phyloP scores from a whole-genome alignment of 2,797 vertebrate species.

The Kryptopterus vitreolus region DNA sequence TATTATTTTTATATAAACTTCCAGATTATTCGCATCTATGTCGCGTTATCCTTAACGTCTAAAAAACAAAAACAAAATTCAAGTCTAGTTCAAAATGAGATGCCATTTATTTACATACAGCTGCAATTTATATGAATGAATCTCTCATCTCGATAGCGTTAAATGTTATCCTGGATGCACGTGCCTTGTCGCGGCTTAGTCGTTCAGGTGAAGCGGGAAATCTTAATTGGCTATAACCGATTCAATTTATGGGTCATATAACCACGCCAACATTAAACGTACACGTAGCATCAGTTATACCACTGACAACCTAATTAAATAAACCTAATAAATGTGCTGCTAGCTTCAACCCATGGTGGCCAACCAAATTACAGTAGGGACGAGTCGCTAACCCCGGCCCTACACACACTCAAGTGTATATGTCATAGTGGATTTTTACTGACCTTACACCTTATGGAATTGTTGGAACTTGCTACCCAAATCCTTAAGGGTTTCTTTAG shows the following conservation, averaged over 20 bases:
- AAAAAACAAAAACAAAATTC: not conserved
- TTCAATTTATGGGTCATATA: not conserved
- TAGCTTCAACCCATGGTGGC: not conserved
- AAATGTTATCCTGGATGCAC: not conserved
- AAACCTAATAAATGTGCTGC: slow-evolving; percentile 9
- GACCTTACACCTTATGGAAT: not conserved
- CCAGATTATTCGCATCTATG: too few species aligned
- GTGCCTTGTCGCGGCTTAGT: not conserved
- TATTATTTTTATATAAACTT: too few species aligned
- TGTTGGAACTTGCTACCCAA: too few species aligned
- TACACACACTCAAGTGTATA: not conserved
- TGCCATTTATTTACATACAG: not conserved
- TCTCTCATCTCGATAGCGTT: not conserved
- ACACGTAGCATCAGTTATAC: not conserved
- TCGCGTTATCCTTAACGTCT: not conserved
- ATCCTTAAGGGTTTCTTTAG: too few species aligned
- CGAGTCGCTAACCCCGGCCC: too few species aligned
- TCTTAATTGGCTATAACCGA: not conserved
- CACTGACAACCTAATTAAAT: slow-evolving; percentile 12
- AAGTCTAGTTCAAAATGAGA: not conserved
- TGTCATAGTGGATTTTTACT: not conserved
- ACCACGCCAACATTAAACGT: not conserved
- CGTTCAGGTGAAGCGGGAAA: not conserved
- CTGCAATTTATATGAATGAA: too few species aligned
- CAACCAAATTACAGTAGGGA: not conserved